Percentiles rank a stretch among this genome's conserved stretches.
These are phyloP conservation scores for Hemiprocne comata DNA, from an alignment of 2,113 vertebrate species.

Conservation along the genomic window DNA sequence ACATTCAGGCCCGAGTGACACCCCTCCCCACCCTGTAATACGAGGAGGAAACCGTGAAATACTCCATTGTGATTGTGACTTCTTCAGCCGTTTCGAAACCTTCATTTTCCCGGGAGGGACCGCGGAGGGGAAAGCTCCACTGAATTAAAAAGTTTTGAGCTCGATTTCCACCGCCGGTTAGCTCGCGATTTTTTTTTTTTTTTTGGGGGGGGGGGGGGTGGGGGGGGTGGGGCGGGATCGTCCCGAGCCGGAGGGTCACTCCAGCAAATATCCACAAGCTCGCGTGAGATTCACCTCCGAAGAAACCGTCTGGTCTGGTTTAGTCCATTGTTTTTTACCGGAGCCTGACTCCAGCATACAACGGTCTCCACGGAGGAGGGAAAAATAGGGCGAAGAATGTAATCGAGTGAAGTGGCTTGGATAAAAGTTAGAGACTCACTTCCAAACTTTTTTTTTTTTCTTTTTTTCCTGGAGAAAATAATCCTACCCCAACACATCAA, in stretches of 20 bases:
- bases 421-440: slow-evolving; percentile 57
- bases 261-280: slow-evolving; percentile 21
- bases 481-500: background rate
- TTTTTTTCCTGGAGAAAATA: background rate
- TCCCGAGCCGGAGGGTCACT: slow-evolving; percentile 13
- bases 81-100: slow-evolving; percentile 78
- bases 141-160: slow-evolving; percentile 66
- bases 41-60: slow-evolving; percentile 79
- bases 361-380: slow-evolving; percentile 61
- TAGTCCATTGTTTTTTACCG: slow-evolving; percentile 54
- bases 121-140: slow-evolving; percentile 56
- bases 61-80: slow-evolving; percentile 76
- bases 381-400: slow-evolving; percentile 63
- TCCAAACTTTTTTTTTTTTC: slow-evolving; percentile 13
- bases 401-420: slow-evolving; percentile 44
- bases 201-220: no score
- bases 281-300: slow-evolving; percentile 41
- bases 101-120: slow-evolving; percentile 63
- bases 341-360: slow-evolving; percentile 44
- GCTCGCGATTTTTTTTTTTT: background rate
- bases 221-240: no score
- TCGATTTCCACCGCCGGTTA: slow-evolving; percentile 29
- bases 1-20: slow-evolving; percentile 74
- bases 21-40: slow-evolving; percentile 69
- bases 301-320: slow-evolving; percentile 31